Percentiles rank a stretch among this genome's conserved stretches.
These are phyloP conservation scores for Aleiodes sp. DNA, from an alignment of 1,140 invertebrate species.

Conservation along the genomic window DNA sequence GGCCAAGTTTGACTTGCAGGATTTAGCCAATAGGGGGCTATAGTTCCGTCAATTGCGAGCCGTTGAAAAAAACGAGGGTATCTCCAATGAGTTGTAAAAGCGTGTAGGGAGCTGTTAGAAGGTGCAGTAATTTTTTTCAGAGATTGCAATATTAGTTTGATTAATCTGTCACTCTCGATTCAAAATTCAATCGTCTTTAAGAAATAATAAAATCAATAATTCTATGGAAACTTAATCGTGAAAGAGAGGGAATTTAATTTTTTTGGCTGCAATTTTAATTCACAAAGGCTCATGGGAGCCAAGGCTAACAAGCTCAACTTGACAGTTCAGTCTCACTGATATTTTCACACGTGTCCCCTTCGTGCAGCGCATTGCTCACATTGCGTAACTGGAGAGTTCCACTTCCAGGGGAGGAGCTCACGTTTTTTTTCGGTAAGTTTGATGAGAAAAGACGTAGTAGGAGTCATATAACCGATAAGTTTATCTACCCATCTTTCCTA, in stretches of 20 bases:
- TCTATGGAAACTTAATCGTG: background rate
- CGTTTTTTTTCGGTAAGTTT: conserved; percentile 52
- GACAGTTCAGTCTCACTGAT: conserved; percentile 50
- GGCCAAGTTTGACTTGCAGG: too few relatives aligned
- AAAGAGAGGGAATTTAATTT: background rate
- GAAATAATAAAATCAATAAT: background rate
- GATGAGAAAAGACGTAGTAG: background rate
- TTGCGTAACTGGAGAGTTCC: conserved; percentile 54
- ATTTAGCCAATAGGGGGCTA: too few relatives aligned
- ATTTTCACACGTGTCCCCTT: conserved; percentile 49
- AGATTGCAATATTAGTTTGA: too few relatives aligned
- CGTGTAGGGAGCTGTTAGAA: too few relatives aligned
- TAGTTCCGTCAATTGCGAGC: too few relatives aligned
- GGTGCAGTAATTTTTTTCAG: too few relatives aligned
- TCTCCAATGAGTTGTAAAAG: too few relatives aligned
- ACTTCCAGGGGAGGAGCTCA: conserved; percentile 55
- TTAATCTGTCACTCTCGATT: too few relatives aligned
- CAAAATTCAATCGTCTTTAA: background rate
- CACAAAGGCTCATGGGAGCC: conserved; percentile 46
- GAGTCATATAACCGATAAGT: conserved; percentile 10
- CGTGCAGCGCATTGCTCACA: conserved; percentile 51
- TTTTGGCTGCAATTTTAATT: conserved; percentile 3
- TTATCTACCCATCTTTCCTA: background rate
- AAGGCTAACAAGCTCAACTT: conserved; percentile 50
- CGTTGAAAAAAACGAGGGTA: too few relatives aligned